Conservation (phyloP, 2,113 vertebrate species). For the Ochotona curzoniae region DNA sequence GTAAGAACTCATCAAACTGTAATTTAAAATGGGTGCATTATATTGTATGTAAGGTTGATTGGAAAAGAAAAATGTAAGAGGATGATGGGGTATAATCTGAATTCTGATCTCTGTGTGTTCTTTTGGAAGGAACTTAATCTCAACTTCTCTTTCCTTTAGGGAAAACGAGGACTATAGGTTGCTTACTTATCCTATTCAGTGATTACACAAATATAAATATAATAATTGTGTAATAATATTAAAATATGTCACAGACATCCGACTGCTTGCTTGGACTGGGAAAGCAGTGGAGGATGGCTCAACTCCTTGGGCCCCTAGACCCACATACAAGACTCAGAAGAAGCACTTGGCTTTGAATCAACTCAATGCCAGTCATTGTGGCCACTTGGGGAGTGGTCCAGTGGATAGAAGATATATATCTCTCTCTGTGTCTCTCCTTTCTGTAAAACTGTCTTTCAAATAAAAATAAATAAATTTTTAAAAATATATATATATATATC, state of each 20-base stretch:
- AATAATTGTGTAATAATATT: constrained; percentile 21
- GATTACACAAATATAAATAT: not conserved
- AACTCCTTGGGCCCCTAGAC: no score
- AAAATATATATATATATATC: no score
- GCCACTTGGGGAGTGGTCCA: no score
- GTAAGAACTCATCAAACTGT: not conserved
- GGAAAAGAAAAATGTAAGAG: constrained; percentile 2
- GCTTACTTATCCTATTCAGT: not conserved
- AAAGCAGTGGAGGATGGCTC: no score
- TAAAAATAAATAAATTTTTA: no score
- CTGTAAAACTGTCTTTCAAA: no score
- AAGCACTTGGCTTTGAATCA: no score
- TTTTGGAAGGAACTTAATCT: constrained; percentile 19
- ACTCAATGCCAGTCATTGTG: no score
- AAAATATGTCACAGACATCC: not conserved
- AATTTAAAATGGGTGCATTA: not conserved
- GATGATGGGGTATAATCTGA: not conserved
- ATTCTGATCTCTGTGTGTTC: not conserved
- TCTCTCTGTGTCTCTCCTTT: no score
- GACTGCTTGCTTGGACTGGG: no score
- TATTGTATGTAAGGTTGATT: constrained; percentile 10
- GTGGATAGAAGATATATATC: no score
- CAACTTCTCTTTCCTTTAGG: not conserved
- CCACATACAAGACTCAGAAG: no score
- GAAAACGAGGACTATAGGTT: not conserved